Evolutionary conservation across 2,797 vertebrate species (phyloP).

Genomic region (Gallinago stenura): DNA sequence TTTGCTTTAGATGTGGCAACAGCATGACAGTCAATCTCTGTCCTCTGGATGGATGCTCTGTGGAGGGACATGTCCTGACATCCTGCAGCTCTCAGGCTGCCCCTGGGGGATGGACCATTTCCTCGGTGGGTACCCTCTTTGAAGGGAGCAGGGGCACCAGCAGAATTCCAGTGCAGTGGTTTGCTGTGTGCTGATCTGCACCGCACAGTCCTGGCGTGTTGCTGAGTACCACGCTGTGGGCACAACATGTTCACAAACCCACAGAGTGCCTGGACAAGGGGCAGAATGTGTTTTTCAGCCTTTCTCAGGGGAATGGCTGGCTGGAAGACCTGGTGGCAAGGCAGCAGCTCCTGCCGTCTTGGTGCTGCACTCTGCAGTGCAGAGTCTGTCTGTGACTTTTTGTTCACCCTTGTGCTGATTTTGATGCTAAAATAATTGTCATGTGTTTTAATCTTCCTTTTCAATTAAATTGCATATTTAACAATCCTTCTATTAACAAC

Average conservation of each 20-base stretch:
- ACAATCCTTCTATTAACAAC: neutral
- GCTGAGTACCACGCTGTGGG: neutral
- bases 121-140: accelerated
- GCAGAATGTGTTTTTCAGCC: neutral
- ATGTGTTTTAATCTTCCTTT: neutral
- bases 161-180: neutral
- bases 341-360: neutral
- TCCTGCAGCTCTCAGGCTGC: neutral
- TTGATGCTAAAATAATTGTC: neutral
- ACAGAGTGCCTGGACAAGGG: neutral
- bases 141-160: neutral
- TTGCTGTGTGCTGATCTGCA: neutral
- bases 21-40: neutral
- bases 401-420: neutral
- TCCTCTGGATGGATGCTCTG: neutral
- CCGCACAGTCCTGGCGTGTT: neutral
- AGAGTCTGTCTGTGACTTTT: neutral
- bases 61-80: neutral
- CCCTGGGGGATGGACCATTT: neutral
- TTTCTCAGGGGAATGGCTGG: accelerated
- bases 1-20: neutral
- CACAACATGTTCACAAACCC: accelerated
- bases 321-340: neutral
- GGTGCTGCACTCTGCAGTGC: accelerated
- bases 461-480: neutral